phyloP scores from a whole-genome alignment of 1,140 invertebrate genomes.

The Drosophila lacertosa region DNA sequence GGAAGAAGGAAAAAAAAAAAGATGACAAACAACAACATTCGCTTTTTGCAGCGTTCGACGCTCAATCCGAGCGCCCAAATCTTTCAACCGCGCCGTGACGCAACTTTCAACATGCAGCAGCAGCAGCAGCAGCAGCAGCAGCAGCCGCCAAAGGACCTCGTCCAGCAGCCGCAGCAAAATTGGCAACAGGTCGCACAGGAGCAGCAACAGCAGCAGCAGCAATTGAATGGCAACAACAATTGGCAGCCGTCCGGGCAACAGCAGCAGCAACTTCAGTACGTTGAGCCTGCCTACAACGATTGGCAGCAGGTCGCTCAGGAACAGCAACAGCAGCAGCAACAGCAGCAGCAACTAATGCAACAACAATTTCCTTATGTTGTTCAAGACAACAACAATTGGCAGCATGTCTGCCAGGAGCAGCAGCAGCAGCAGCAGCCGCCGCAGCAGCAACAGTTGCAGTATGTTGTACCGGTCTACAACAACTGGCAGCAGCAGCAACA shows the following conservation, averaged over 20 bases:
- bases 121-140: background rate
- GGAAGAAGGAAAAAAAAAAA: conserved; percentile 2
- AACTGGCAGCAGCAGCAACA: background rate
- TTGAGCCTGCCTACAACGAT: background rate
- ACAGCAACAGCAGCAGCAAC: background rate
- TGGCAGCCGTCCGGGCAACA: background rate
- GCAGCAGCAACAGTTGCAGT: background rate
- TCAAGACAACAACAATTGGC: background rate
- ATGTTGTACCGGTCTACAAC: too few relatives aligned
- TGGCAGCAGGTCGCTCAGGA: background rate
- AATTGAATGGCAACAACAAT: background rate
- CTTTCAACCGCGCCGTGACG: background rate
- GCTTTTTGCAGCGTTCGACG: background rate
- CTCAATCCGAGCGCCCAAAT: conserved; percentile 1
- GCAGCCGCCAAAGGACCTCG: background rate
- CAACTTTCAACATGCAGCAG: too few relatives aligned
- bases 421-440: background rate
- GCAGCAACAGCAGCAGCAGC: background rate
- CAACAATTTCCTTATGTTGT: background rate
- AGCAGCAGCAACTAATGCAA: conserved; percentile 2
- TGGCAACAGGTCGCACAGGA: background rate
- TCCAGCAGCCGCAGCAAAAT: too few relatives aligned
- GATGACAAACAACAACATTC: background rate
- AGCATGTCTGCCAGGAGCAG: background rate
- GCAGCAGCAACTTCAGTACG: background rate